Conservation (phyloP, 53 echinoderm and acorn worm species). For the Echinometra lucunter region DNA sequence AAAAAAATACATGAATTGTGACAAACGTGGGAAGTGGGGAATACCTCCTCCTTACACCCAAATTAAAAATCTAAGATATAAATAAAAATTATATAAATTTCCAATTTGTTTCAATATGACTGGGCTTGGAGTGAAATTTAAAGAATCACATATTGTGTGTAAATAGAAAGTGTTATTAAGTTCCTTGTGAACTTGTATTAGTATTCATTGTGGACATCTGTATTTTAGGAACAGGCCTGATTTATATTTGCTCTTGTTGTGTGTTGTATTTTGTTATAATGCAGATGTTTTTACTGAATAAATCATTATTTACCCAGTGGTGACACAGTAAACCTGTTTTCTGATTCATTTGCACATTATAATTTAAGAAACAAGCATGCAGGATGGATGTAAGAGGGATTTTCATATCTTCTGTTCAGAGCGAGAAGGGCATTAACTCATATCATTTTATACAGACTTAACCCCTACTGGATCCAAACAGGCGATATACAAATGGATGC, state of each 20-base stretch:
- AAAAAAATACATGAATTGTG: neutral
- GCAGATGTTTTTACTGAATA: constrained; percentile 66
- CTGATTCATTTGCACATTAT: neutral
- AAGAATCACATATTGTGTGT: neutral
- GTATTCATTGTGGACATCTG: neutral
- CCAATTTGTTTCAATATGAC: neutral
- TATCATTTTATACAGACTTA: too few species aligned
- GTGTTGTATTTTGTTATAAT: constrained; percentile 37
- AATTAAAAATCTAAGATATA: neutral
- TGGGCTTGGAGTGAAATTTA: neutral
- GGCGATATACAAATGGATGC: too few species aligned
- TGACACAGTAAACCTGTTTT: constrained; percentile 7
- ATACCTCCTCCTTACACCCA: neutral
- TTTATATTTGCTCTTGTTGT: constrained; percentile 30
- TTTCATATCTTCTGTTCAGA: too few species aligned
- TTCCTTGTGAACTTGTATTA: neutral
- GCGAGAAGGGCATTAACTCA: too few species aligned
- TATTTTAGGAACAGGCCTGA: constrained; percentile 7
- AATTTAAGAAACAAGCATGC: neutral
- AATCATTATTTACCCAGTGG: constrained; percentile 42
- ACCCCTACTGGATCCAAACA: too few species aligned
- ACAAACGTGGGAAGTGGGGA: neutral
- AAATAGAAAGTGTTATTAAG: neutral
- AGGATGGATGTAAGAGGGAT: too few species aligned
- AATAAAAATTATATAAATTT: neutral